Percentiles rank a stretch among this genome's conserved stretches.
These are phyloP conservation scores for Dicyrtoma fusca DNA, from an alignment of 2,888 invertebrate genomes.

Conservation along the genomic window DNA sequence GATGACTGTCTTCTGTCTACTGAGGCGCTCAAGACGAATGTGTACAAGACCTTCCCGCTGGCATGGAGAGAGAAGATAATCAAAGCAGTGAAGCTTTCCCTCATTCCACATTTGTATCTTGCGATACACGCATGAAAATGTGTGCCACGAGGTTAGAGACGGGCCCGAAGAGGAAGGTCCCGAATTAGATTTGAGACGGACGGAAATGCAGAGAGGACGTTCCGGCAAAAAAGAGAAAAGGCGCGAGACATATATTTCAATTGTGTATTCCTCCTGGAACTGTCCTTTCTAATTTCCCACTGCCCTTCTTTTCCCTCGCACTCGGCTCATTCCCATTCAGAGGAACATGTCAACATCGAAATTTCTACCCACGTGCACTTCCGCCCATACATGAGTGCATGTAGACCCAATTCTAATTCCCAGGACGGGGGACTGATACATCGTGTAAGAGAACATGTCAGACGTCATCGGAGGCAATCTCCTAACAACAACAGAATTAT, in stretches of 20 bases:
- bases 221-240: neutral
- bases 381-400: no score
- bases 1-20: no score
- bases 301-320: neutral
- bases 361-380: no score
- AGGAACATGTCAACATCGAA: no score
- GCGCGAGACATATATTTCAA: neutral
- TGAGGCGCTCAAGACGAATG: neutral
- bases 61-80: neutral
- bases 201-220: neutral
- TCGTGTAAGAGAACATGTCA: no score
- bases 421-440: no score
- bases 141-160: slow-evolving; percentile 12
- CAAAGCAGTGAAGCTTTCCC: neutral
- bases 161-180: slow-evolving; percentile 1
- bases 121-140: neutral
- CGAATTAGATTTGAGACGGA: slow-evolving; percentile 7
- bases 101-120: neutral
- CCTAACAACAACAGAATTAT: no score
- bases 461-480: no score
- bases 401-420: no score
- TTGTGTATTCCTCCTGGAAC: slow-evolving; percentile 21
- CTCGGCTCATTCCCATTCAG: neutral
- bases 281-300: slow-evolving; percentile 24
- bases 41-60: neutral